Percentiles rank a stretch among this genome's conserved stretches.
Evolutionary conservation across 2,888 invertebrate species (phyloP).

Genomic region (Zygaena filipendulae): DNA sequence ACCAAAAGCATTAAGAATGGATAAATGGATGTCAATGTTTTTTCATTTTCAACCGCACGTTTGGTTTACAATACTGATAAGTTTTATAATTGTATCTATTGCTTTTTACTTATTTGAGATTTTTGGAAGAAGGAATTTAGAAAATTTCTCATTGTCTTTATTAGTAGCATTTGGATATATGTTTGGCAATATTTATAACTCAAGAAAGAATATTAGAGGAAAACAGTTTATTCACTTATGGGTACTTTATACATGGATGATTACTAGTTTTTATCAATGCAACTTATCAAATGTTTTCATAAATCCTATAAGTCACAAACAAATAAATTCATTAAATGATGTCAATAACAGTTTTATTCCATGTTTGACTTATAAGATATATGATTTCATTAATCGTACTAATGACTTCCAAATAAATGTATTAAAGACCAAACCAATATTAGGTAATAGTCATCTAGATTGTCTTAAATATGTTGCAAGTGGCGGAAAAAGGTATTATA

Average conservation of each 20-base stretch:
- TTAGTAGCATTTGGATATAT: not conserved
- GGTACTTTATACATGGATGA: not conserved
- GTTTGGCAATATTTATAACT: not conserved
- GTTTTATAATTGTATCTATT: slow-evolving; percentile 1
- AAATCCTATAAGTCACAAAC: not conserved
- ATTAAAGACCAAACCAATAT: no score
- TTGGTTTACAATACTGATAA: slow-evolving; percentile 5
- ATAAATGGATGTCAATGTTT: slow-evolving; percentile 11
- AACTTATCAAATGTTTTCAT: not conserved
- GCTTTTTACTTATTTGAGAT: slow-evolving; percentile 3
- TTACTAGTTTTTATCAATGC: not conserved
- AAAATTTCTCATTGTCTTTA: not conserved
- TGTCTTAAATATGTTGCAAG: no score
- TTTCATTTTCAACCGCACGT: slow-evolving; percentile 6
- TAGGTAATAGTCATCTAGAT: no score
- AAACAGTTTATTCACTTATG: not conserved
- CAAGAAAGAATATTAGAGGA: not conserved
- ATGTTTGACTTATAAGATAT: no score
- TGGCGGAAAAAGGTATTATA: no score
- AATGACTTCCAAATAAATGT: no score
- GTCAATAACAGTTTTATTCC: no score
- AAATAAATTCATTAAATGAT: not conserved
- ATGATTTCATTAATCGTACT: no score
- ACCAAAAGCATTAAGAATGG: slow-evolving; percentile 7
- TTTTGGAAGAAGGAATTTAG: slow-evolving; percentile 2